Conservation (phyloP, 53 echinoderm and acorn worm genomes). For the Antedon mediterranea region DNA sequence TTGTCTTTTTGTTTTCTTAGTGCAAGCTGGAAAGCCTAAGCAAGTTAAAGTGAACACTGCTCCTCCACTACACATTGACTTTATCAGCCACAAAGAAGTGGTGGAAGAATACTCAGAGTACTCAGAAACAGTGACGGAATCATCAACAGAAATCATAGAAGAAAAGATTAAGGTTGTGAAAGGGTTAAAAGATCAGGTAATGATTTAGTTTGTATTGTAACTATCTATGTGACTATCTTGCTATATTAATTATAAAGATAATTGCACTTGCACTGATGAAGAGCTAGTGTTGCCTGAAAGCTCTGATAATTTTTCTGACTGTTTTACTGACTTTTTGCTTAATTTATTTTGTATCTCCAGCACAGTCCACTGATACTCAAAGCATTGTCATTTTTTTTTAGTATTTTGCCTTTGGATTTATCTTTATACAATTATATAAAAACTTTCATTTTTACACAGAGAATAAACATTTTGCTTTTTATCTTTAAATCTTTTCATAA, state of each 20-base stretch:
- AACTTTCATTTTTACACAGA: too few relatives aligned
- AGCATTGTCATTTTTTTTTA: neutral
- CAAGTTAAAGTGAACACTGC: neutral
- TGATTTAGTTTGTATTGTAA: too few relatives aligned
- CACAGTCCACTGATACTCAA: too few relatives aligned
- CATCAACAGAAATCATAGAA: neutral
- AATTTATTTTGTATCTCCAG: too few relatives aligned
- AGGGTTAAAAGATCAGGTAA: slow-evolving; percentile 74
- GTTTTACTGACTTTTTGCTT: too few relatives aligned
- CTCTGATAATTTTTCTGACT: too few relatives aligned
- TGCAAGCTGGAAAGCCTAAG: neutral
- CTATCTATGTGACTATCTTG: too few relatives aligned
- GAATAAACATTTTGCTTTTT: neutral
- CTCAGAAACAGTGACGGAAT: neutral
- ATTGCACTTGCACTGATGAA: too few relatives aligned
- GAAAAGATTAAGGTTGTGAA: slow-evolving; percentile 27
- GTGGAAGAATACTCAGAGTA: neutral
- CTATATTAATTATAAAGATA: too few relatives aligned
- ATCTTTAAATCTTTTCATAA: neutral
- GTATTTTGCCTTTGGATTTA: too few relatives aligned
- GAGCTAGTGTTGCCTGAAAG: neutral
- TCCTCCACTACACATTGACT: neutral
- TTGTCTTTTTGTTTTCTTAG: neutral
- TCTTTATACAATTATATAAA: too few relatives aligned
- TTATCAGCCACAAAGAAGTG: neutral